Evolutionary conservation across 2,888 invertebrate genomes (phyloP).

Genomic region (Heliconius cydno): DNA sequence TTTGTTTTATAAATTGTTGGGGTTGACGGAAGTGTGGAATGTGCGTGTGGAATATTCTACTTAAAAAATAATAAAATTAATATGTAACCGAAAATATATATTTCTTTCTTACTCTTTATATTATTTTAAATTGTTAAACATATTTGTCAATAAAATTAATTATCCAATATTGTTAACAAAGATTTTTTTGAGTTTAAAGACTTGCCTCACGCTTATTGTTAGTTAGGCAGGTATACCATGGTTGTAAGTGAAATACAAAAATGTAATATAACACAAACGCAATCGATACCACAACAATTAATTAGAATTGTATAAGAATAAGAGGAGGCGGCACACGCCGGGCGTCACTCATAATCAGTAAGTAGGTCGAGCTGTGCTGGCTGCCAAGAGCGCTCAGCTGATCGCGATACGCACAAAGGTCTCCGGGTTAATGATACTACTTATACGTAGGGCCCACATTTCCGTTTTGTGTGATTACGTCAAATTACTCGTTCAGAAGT

Average conservation of each 20-base stretch:
- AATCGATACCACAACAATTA: background rate
- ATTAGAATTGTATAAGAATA: constrained; percentile 11
- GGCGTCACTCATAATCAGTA: constrained; percentile 45
- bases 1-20: background rate
- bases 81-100: too few species aligned
- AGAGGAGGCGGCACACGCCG: constrained; percentile 25
- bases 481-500: background rate
- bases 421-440: constrained; percentile 70
- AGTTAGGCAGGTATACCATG: too few species aligned
- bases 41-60: background rate
- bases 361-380: constrained; percentile 55
- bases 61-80: too few species aligned
- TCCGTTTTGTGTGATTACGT: constrained; percentile 30
- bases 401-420: constrained; percentile 76
- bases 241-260: too few species aligned
- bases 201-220: too few species aligned
- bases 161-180: too few species aligned
- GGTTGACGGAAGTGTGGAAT: background rate
- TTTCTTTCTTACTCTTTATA: too few species aligned
- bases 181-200: too few species aligned
- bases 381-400: constrained; percentile 65
- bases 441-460: constrained; percentile 36
- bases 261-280: too few species aligned
- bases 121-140: too few species aligned
- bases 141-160: too few species aligned